Percentiles rank a stretch among this genome's conserved stretches.
Conservation (phyloP, 1,140 invertebrate genomes). For the Rhopalosiphum maidis region DNA sequence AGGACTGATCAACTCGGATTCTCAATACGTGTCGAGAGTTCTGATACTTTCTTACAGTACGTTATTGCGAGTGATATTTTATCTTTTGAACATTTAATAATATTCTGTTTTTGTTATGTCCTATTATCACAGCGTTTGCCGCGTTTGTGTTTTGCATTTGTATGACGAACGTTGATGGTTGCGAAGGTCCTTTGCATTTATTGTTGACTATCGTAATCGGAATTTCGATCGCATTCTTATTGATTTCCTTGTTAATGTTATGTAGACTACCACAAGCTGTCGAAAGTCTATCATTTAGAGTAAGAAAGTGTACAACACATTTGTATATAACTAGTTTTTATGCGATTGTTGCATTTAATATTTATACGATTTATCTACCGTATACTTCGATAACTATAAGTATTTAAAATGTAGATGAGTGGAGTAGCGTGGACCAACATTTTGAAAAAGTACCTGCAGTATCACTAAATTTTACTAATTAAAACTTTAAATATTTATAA, state of each 20-base stretch:
- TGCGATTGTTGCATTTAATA: too few relatives aligned
- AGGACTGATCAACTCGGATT: not conserved
- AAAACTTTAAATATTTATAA: too few relatives aligned
- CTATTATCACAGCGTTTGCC: not conserved
- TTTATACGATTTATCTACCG: not conserved
- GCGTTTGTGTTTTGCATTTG: not conserved
- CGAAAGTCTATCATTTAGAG: slow-evolving; percentile 19
- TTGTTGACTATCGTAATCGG: not conserved
- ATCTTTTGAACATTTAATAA: not conserved
- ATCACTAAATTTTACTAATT: too few relatives aligned
- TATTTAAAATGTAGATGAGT: too few relatives aligned
- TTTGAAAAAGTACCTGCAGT: too few relatives aligned
- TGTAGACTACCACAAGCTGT: slow-evolving; percentile 1
- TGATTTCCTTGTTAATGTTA: not conserved
- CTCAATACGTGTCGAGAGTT: slow-evolving; percentile 18
- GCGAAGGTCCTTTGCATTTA: not conserved
- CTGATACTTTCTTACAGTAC: slow-evolving; percentile 20
- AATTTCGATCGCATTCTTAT: not conserved
- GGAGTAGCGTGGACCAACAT: too few relatives aligned
- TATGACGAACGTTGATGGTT: not conserved
- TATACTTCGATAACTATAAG: not conserved
- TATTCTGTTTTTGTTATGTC: not conserved
- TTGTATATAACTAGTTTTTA: not conserved
- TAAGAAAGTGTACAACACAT: not conserved
- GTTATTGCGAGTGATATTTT: not conserved